These are phyloP conservation scores for Rhabdophis nuchalis DNA, from an alignment of 2,797 vertebrate genomes.

Conservation along the genomic window DNA sequence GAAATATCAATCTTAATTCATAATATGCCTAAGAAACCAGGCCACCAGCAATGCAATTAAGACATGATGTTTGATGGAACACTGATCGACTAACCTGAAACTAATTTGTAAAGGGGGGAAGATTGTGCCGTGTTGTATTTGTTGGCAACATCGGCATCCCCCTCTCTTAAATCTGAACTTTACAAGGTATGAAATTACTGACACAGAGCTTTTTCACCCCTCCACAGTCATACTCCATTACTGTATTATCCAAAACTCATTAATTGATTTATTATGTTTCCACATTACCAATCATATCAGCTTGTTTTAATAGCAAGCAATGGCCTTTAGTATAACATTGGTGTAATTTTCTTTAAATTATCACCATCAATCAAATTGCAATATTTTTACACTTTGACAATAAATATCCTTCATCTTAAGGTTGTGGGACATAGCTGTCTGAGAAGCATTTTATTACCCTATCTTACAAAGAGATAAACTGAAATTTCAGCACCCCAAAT, in stretches of 20 bases:
- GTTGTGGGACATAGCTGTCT: background rate
- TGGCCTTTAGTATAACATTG: constrained; percentile 28
- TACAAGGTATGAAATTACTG: background rate
- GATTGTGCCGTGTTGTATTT: constrained; percentile 5
- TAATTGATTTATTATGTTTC: constrained; percentile 15
- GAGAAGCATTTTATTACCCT: constrained; percentile 12
- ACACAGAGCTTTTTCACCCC: background rate
- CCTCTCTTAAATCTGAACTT: background rate
- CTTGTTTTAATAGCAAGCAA: constrained; percentile 37
- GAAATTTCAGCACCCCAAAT: background rate
- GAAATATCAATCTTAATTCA: constrained; percentile 77
- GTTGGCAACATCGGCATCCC: background rate
- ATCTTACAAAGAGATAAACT: constrained; percentile 10
- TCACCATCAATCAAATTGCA: constrained; percentile 44
- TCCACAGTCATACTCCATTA: background rate
- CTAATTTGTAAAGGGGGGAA: constrained; percentile 21
- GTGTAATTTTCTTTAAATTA: constrained; percentile 47
- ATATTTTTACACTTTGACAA: constrained; percentile 25
- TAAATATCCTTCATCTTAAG: constrained; percentile 31
- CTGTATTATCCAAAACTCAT: constrained; percentile 25
- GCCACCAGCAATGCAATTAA: constrained; percentile 1
- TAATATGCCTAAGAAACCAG: constrained; percentile 46
- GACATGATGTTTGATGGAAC: constrained; percentile 41
- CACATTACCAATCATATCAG: background rate
- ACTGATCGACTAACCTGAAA: constrained; percentile 30